Percentiles rank a stretch among this genome's conserved stretches.
These are phyloP conservation scores for Gallirallus australis DNA, from an alignment of 2,797 vertebrate species.

Conservation along the genomic window DNA sequence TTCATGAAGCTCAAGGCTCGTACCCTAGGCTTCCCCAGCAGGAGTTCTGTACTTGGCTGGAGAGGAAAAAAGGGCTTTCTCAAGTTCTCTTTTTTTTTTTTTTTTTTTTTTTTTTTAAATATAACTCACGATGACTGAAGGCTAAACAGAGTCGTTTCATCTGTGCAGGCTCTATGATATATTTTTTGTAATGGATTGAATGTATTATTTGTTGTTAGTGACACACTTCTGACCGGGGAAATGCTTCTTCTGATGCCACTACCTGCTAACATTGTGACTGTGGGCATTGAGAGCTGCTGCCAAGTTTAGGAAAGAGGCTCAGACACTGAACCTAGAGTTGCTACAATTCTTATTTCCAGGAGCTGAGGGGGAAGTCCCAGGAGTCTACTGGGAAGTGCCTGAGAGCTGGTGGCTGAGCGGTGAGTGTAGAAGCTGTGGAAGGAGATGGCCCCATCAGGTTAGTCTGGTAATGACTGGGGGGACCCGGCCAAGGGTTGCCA, in stretches of 20 bases:
- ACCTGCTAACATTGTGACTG: not conserved
- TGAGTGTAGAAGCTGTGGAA: not conserved
- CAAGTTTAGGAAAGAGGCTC: not conserved
- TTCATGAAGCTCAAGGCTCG: not conserved
- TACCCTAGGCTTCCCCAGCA: not conserved
- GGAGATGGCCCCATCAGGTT: not conserved
- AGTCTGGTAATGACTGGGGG: accelerated
- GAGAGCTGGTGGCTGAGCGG: not conserved
- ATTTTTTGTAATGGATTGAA: not conserved
- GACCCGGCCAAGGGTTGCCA: not conserved
- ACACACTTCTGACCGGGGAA: not conserved
- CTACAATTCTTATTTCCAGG: not conserved
- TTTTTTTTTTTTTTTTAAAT: not conserved
- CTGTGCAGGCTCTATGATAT: accelerated
- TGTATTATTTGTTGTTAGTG: not conserved
- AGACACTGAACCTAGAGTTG: accelerated
- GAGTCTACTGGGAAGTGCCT: not conserved
- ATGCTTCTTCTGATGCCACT: not conserved
- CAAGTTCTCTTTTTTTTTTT: not conserved
- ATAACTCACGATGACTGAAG: not conserved
- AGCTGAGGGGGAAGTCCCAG: not conserved
- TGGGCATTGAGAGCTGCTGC: not conserved
- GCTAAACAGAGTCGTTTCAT: not conserved
- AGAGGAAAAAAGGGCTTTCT: not conserved
- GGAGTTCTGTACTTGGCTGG: not conserved